Base-by-base conservation (phyloP, 35 echinoderm and acorn worm genomes). In the Hemicentrotus pulcherrimus region DNA sequence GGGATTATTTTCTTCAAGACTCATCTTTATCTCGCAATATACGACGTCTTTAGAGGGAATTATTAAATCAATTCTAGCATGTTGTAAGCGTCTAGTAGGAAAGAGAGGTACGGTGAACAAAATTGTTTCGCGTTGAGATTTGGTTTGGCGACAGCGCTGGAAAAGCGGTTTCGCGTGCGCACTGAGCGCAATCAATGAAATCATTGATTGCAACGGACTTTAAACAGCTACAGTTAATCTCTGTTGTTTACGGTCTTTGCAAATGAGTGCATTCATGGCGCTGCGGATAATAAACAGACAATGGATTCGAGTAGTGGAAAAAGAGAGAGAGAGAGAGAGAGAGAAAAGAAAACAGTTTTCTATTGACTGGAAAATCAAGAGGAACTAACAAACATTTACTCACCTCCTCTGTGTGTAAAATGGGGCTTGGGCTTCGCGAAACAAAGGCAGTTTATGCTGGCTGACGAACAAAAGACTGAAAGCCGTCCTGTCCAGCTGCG, bases 341-440 rank as follows among this genome's bases (percentile, higher is more conserved):
- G 65, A 78, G 19, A 78, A 78, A 2, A 78, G 28, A 78, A 78
- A 16, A 16, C 2, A 22, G 65, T 78, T 10, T 78, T 78, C 65
- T 78, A 78, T 78, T 78, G 65, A 78, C 22, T 78, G 65, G 22
- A n/a, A 28, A 78, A 78, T 78, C 65, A 90, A 47, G n/a, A 90
- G 46, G 32, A 90, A 90, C 46, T 47, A 33, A 90, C 88, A 90
- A 90, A 90, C 88, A 90, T 90, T 90, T 90, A 90, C 88, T 90
- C 88, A 90, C 88, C 88, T 90, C 32, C 88, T 90, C 88, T 90
- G 88, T 46, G 46, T 47, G 88, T 45, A 33, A 47, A 33, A 47
- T 14, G 46, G 12, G 88, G 88, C 46, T 90, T 32, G 65, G 88
- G 88, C 88, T 90, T 46, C 33, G 18, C 19, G 88, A 90, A 33